Percentiles rank a stretch among this genome's conserved stretches.
Evolutionary conservation across 2,888 invertebrate genomes (phyloP).

Genomic region (Lissonota sp.): DNA sequence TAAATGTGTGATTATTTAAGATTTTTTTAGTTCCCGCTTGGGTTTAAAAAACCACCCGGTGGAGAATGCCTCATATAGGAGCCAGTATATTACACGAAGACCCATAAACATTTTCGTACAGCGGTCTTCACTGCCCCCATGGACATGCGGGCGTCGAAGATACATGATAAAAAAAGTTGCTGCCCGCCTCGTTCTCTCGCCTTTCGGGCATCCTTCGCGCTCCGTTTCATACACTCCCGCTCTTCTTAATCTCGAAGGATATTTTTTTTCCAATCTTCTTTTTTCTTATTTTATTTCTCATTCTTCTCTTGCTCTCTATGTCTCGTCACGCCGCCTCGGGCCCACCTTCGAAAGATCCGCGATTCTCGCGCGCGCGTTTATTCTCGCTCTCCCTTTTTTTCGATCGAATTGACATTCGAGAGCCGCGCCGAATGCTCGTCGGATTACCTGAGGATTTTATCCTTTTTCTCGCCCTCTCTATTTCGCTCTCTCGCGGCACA

Average conservation of each 20-base stretch:
- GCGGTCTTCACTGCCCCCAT: neutral
- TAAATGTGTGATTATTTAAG: too few relatives aligned
- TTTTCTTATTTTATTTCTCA: neutral
- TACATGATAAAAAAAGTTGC: slow-evolving; percentile 22
- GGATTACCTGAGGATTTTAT: slow-evolving; percentile 76
- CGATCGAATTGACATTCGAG: slow-evolving; percentile 65
- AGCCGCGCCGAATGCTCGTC: slow-evolving; percentile 68
- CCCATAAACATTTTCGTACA: slow-evolving; percentile 43
- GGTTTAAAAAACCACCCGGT: too few relatives aligned
- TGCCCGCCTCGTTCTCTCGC: slow-evolving; percentile 56
- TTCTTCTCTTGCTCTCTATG: slow-evolving; percentile 31
- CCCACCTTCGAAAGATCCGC: slow-evolving; percentile 41
- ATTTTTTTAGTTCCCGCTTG: too few relatives aligned
- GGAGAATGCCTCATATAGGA: too few relatives aligned
- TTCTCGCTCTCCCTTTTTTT: slow-evolving; percentile 40
- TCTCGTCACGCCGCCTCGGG: slow-evolving; percentile 41
- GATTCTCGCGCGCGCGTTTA: too few relatives aligned
- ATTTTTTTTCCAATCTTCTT: neutral
- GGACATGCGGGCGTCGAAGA: slow-evolving; percentile 8
- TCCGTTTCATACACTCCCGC: slow-evolving; percentile 9
- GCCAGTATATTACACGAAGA: slow-evolving; percentile 6
- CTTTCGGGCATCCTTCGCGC: slow-evolving; percentile 23
- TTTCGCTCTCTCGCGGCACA: slow-evolving; percentile 25
- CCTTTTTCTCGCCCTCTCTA: slow-evolving; percentile 58
- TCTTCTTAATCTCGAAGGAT: slow-evolving; percentile 14